These are phyloP conservation scores for Limnephilus lunatus DNA, from an alignment of 2,888 invertebrate genomes.

Conservation along the genomic window DNA sequence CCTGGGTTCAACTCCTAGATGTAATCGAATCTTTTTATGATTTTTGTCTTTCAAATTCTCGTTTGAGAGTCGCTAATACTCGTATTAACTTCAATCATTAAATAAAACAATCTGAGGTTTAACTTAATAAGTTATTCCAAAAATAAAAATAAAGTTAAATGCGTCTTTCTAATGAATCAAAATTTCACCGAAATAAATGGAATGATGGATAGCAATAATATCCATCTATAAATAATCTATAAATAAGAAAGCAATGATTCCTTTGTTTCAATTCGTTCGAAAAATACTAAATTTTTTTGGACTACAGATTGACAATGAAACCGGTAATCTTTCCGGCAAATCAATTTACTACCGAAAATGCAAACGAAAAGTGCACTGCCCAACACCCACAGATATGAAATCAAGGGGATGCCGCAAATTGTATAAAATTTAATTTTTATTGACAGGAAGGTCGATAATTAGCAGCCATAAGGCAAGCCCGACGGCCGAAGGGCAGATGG, in stretches of 20 bases:
- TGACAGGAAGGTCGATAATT: conserved; percentile 33
- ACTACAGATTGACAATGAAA: neutral
- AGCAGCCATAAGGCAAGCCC: conserved; percentile 26
- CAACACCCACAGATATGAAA: neutral
- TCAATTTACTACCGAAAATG: neutral
- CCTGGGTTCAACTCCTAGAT: no score
- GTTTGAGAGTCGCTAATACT: no score
- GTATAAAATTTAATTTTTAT: conserved; percentile 38
- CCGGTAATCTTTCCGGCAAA: neutral
- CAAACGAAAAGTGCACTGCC: neutral
- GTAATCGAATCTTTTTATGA: no score
- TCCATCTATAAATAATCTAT: neutral
- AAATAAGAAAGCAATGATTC: neutral
- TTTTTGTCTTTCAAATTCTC: no score
- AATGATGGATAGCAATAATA: no score
- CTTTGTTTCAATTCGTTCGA: neutral
- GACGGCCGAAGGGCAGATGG: conserved; percentile 52
- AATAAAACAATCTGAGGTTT: no score
- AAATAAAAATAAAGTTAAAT: no score
- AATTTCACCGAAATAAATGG: no score
- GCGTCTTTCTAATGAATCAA: no score
- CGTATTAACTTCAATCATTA: no score
- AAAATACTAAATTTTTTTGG: neutral
- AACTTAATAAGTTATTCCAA: no score
- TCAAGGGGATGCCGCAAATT: conserved; percentile 21